Evolutionary conservation across 2,888 invertebrate species (phyloP).

Genomic region (Eristalis intricaria): DNA sequence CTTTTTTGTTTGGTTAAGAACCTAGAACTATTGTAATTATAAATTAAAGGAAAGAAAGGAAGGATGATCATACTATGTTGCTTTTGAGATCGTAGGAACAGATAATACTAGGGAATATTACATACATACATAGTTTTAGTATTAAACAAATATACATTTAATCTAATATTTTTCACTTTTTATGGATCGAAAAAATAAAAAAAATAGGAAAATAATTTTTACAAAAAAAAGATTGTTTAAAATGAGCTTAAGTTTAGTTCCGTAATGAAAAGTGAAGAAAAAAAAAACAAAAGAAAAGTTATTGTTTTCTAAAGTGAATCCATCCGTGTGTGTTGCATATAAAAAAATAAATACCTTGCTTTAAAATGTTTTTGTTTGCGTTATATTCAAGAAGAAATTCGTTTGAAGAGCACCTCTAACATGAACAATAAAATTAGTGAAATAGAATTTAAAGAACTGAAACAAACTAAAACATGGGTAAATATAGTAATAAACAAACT

Average conservation of each 20-base stretch:
- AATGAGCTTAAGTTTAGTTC: constrained; percentile 9
- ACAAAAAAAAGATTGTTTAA: constrained; percentile 18
- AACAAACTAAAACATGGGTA: constrained; percentile 51
- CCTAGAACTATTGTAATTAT: constrained; percentile 32
- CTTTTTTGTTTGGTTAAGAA: constrained; percentile 2
- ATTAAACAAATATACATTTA: constrained; percentile 45
- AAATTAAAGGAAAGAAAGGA: not conserved
- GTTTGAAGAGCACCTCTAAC: constrained; percentile 76
- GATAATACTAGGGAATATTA: constrained; percentile 66
- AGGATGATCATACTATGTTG: constrained; percentile 13
- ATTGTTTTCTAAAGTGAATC: constrained; percentile 2
- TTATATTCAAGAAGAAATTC: constrained; percentile 61
- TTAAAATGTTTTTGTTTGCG: constrained; percentile 27
- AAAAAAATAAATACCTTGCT: not conserved
- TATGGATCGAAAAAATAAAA: not conserved
- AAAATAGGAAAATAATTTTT: constrained; percentile 5
- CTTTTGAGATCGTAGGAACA: constrained; percentile 39
- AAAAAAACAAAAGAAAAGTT: not conserved
- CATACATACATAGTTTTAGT: constrained; percentile 45
- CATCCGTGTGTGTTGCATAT: constrained; percentile 33
- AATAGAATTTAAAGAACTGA: constrained; percentile 65
- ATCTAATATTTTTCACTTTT: constrained; percentile 1
- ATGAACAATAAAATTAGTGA: constrained; percentile 75
- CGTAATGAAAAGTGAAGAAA: constrained; percentile 17
- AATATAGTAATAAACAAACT: constrained; percentile 61